Base-by-base conservation (phyloP, 2,113 vertebrate genomes). In the Chionodraco myersi region DNA sequence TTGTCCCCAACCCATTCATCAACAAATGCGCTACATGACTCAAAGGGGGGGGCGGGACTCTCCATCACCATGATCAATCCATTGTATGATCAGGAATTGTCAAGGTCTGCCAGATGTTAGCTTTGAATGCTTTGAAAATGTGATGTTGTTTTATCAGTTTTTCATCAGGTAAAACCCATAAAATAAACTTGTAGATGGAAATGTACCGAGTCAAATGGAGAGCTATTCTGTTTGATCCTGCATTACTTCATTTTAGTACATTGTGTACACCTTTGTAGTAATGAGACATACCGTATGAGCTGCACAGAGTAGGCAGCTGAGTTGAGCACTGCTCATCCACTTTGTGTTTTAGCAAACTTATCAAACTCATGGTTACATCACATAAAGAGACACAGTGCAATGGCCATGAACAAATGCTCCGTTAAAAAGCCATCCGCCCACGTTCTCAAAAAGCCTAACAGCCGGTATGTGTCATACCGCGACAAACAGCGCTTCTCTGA, bases 1-100 rank as follows among this genome's bases (percentile, higher is more conserved):
- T 72, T 15, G 30, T 82, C 48, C 64, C n/a, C 30, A 8, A 34
- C 59, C 66, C 79, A 88, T 94, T 89, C 68, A 89, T 94, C 89
- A 94, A 56, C 36, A 41, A 8, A 41, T 75, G 52, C 18, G 21
- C 93, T 79, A 72, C 89, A 92, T 88, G 75, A 56, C 78, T 75
- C 58, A 63, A 14, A 73, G 64, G 45, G 76, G 36, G n/a, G 72
- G 86, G 84, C 41, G 78, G 88, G 54, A 72, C 63, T 70, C 75
- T 92, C 77, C 71, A 88, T 92, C 86, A 91, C 23, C 0, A 8
- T 7, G 15, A 82, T 63, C 15, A 7, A 58, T 75, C 72, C 77
- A 59, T 78, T 62, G 59, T 75, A 83, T 45, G 23, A 76, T 48
- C 5, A 14, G 45, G 65, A 51, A 45, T 16, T 44, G 45, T 81